Conservation (phyloP, 2,888 invertebrate species). For the Argyra leucocephala region DNA sequence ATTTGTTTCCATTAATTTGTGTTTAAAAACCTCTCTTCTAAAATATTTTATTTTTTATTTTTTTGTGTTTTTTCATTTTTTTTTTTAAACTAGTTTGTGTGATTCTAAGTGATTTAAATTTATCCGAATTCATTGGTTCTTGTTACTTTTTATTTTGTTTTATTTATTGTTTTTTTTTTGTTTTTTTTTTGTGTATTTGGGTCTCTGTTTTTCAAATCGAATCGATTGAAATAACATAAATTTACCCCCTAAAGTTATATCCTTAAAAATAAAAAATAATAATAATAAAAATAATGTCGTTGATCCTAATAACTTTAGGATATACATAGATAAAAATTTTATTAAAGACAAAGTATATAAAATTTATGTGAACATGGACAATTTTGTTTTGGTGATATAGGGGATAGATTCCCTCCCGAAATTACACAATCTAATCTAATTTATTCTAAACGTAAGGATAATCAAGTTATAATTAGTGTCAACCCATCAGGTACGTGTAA, state of each 20-base stretch:
- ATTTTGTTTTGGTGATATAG: no score
- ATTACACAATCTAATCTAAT: no score
- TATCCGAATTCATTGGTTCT: neutral
- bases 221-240: conserved; percentile 4
- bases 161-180: neutral
- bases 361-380: no score
- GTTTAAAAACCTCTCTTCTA: neutral
- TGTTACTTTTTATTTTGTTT: neutral
- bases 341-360: no score
- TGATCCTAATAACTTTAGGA: no score
- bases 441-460: no score
- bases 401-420: no score
- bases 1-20: neutral
- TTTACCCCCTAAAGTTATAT: conserved; percentile 6
- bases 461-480: no score
- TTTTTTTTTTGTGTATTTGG: neutral
- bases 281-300: neutral
- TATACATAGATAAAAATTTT: no score
- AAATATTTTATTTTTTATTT: neutral
- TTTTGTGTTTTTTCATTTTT: neutral
- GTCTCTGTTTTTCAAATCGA: conserved; percentile 1
- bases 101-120: neutral
- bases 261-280: neutral
- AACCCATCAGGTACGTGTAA: no score
- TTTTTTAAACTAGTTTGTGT: neutral